phyloP scores from a whole-genome alignment of 2,113 vertebrate species.

The Hippocampus barbouri region DNA sequence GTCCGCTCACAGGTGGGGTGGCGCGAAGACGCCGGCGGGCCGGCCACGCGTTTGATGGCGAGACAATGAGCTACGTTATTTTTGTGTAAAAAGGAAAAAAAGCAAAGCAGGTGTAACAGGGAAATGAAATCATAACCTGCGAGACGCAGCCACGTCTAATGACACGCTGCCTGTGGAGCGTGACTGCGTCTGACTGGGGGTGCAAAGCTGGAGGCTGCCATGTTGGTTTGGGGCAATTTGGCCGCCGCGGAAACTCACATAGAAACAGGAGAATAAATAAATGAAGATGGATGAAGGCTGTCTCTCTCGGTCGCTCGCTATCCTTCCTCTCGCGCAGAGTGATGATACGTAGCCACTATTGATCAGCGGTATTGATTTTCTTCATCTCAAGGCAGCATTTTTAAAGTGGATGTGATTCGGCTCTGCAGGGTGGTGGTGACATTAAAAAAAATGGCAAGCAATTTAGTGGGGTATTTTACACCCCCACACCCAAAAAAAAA shows the following conservation, averaged over 20 bases:
- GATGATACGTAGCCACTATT: background rate
- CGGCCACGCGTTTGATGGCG: conserved; percentile 26
- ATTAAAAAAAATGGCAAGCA: background rate
- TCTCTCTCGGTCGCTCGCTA: background rate
- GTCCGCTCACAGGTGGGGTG: conserved; percentile 36
- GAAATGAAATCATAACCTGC: conserved; percentile 15
- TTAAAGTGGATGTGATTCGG: background rate
- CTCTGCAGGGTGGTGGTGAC: background rate
- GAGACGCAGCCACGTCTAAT: conserved; percentile 19
- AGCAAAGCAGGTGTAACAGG: conserved; percentile 7
- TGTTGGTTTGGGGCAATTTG: conserved; percentile 35
- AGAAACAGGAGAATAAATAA: conserved; percentile 3
- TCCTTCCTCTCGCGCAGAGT: background rate
- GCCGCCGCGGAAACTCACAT: conserved; percentile 25
- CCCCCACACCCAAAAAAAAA: no score
- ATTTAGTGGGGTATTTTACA: background rate
- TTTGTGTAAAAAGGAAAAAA: conserved; percentile 6
- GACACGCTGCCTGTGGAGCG: conserved; percentile 21
- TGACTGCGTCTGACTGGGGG: conserved; percentile 14
- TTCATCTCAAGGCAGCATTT: background rate
- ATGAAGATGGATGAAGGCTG: background rate
- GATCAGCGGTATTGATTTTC: conserved; percentile 12
- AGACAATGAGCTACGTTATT: conserved; percentile 1
- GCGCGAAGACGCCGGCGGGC: conserved; percentile 41
- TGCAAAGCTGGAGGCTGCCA: conserved; percentile 7